A percentile compares a stretch with the other conserved stretches of the same genome.
Conservation (phyloP, 2,888 invertebrate genomes). For the Hyposoter dolosus region DNA sequence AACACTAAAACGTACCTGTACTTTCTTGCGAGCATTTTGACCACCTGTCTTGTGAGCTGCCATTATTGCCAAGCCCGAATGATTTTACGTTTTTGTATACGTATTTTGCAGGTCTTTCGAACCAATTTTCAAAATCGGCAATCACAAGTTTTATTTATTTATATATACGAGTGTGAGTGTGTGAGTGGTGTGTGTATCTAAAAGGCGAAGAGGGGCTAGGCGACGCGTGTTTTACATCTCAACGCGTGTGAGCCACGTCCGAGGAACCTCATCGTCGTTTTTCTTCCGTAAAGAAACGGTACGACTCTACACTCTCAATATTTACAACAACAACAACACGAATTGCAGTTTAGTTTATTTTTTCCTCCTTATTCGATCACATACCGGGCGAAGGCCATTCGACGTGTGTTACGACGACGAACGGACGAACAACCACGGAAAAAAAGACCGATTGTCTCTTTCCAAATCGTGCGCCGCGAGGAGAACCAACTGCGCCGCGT, state of each 20-base stretch:
- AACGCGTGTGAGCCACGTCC: constrained; percentile 61
- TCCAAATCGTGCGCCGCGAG: constrained; percentile 37
- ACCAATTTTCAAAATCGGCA: constrained; percentile 14
- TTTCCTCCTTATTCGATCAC: constrained; percentile 29
- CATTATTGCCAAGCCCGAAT: constrained; percentile 77
- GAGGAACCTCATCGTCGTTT: constrained; percentile 67
- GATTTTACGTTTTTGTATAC: constrained; percentile 31
- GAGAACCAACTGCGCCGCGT: constrained; percentile 32
- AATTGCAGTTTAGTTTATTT: neutral
- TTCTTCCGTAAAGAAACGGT: constrained; percentile 4
- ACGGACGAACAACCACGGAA: neutral
- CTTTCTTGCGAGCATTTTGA: constrained; percentile 86
- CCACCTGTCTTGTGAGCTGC: constrained; percentile 85
- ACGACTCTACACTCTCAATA: neutral
- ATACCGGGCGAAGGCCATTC: constrained; percentile 54
- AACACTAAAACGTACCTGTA: constrained; percentile 83
- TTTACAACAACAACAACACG: neutral
- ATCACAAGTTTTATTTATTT: constrained; percentile 24
- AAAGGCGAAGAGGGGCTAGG: constrained; percentile 62
- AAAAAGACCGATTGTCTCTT: constrained; percentile 39
- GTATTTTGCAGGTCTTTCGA: constrained; percentile 20
- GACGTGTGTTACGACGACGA: constrained; percentile 43
- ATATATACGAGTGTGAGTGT: neutral
- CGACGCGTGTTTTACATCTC: constrained; percentile 64
- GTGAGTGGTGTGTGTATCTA: constrained; percentile 10